Percentiles rank a stretch among this genome's conserved stretches.
phyloP scores from a whole-genome alignment of 2,888 invertebrate species.

The Spodoptera exigua region DNA sequence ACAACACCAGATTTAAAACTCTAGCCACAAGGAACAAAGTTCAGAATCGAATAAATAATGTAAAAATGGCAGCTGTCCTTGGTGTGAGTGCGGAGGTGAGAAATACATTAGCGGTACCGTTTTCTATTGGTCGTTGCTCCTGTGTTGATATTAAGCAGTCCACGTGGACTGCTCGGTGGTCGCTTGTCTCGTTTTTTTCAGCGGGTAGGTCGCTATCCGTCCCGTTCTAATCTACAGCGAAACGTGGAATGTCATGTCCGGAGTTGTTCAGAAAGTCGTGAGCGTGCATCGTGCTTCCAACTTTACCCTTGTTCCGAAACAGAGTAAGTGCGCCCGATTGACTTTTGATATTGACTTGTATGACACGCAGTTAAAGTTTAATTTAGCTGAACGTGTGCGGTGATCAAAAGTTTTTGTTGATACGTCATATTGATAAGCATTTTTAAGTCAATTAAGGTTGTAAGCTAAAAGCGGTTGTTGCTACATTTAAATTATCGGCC shows the following conservation, averaged over 20 bases:
- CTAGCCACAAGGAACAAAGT: constrained; percentile 71
- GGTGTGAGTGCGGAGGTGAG: constrained; percentile 90
- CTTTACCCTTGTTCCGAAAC: constrained; percentile 71
- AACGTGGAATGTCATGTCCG: constrained; percentile 90
- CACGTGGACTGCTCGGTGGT: constrained; percentile 88
- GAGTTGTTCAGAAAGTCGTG: constrained; percentile 90
- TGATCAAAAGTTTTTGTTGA: constrained; percentile 64
- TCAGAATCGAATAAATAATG: constrained; percentile 78
- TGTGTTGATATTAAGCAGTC: constrained; percentile 89
- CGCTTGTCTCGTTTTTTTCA: constrained; percentile 88
- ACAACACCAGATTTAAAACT: constrained; percentile 75
- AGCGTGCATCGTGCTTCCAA: constrained; percentile 89
- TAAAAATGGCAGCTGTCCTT: constrained; percentile 80
- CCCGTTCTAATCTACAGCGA: constrained; percentile 89
- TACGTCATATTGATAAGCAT: constrained; percentile 86
- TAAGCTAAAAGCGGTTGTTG: constrained; percentile 90
- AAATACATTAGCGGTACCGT: constrained; percentile 90
- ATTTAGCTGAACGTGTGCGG: constrained; percentile 50
- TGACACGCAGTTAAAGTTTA: constrained; percentile 60
- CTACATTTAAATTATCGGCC: constrained; percentile 89
- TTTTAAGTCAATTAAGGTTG: constrained; percentile 90
- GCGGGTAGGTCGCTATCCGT: constrained; percentile 83
- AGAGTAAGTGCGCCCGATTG: constrained; percentile 66
- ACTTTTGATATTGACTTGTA: constrained; percentile 62
- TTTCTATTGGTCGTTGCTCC: constrained; percentile 89